Evolutionary conservation across 2,888 invertebrate species (phyloP), one percentile per base, ranked within the genome.

Genomic region (Bombylius major): DNA sequence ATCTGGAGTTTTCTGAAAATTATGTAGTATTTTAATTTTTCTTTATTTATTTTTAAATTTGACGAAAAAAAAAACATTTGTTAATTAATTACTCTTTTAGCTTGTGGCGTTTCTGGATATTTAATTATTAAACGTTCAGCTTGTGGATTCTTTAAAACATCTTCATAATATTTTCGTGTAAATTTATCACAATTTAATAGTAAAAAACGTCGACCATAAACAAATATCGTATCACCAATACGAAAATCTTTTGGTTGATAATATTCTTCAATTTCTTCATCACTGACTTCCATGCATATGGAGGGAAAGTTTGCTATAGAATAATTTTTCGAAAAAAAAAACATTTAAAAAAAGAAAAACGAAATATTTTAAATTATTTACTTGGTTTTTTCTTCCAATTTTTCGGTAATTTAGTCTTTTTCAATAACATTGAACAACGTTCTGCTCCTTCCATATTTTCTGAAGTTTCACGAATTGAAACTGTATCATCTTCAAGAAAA

Each of bases 161-260:
- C 76, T 75, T 66, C 78, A 69, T 81, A 92, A 72, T 87, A 92
- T 61, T 79, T 81, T 62, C 89, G 80, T 0, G 92, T 91, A 71
- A 88, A 90, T 23, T 76, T 70, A 67, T 92, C 91, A 67, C 89
- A 89, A 69, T 92, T 87, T 62, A 82, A 84, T 5, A 93, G 71
- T 9, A 90, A 75, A 72, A 92, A 86, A 63, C 80, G 75, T 34
- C 87, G 78, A 1, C 85, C 86, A 49, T 85, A 78, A 42, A 87
- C 78, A 65, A 78, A 83, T 47, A 87, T 73, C 0, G 84, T 86
- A 60, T 83, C 78, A 0, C 91, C 91, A 4, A 91, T 77, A 63
- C 81, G 70, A 49, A 94, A 82, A 72, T 93, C 90, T 66, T 77
- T 79, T 0, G 91, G 88, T 45, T 82, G 78, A 70, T 89, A 89